phyloP scores from a whole-genome alignment of 2,797 vertebrate genomes.

The Artibeus lituratus region DNA sequence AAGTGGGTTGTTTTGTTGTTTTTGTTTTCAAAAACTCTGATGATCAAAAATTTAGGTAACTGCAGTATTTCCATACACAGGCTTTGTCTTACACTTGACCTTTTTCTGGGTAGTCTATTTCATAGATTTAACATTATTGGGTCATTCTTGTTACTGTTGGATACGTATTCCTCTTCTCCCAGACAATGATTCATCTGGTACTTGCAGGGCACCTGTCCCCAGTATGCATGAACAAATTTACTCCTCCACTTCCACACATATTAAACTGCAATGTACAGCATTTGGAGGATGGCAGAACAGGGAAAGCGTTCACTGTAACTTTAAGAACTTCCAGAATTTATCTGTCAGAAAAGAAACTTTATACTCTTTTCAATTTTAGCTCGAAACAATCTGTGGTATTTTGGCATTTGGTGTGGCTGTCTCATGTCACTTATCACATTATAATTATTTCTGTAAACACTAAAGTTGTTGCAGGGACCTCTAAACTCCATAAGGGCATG shows the following conservation, averaged over 20 bases:
- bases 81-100: not conserved
- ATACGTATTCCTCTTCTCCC: not conserved
- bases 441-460: slow-evolving; percentile 61
- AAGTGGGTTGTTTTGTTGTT: not conserved
- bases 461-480: slow-evolving; percentile 33
- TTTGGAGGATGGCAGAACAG: not conserved
- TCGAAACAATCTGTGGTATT: slow-evolving; percentile 51
- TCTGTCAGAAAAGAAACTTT: slow-evolving; percentile 57
- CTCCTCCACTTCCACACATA: not conserved
- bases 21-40: not conserved
- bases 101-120: not conserved
- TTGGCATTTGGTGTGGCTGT: slow-evolving; percentile 36
- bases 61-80: not conserved
- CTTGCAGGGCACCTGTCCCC: not conserved
- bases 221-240: not conserved
- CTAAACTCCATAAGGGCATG: slow-evolving; percentile 32
- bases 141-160: not conserved
- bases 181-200: not conserved
- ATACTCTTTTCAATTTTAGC: slow-evolving; percentile 58
- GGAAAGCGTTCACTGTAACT: not conserved
- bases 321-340: slow-evolving; percentile 54
- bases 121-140: not conserved
- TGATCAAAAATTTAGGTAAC: not conserved
- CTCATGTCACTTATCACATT: slow-evolving; percentile 37
- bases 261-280: not conserved